These are phyloP conservation scores for Morpho achilles DNA, from an alignment of 2,888 invertebrate species.

Conservation along the genomic window DNA sequence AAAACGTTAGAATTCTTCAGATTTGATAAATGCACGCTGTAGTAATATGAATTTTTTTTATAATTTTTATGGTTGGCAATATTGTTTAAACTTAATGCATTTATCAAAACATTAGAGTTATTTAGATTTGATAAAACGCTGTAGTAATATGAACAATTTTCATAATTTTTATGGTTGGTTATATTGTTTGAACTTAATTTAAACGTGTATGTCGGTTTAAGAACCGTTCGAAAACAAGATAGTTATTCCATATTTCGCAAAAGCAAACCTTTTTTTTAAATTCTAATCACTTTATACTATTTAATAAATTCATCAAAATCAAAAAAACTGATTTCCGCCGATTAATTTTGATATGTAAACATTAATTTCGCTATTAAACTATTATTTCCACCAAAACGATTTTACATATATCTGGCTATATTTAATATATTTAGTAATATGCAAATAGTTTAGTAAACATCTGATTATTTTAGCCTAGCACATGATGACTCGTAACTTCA, in stretches of 20 bases:
- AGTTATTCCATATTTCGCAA: too few species aligned
- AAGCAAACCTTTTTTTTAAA: too few species aligned
- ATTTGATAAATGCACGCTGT: background rate
- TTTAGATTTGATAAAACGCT: background rate
- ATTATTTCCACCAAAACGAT: constrained; percentile 30
- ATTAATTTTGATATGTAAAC: constrained; percentile 5
- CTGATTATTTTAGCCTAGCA: constrained; percentile 56
- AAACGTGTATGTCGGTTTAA: too few species aligned
- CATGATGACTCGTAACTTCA: constrained; percentile 42
- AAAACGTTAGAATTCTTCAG: background rate
- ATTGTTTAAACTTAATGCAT: too few species aligned
- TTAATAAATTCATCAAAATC: constrained; percentile 5
- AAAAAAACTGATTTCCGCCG: background rate
- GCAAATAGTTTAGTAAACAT: constrained; percentile 39
- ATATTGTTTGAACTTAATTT: too few species aligned
- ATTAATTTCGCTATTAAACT: background rate
- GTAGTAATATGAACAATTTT: too few species aligned
- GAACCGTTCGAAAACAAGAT: too few species aligned
- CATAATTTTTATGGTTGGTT: too few species aligned
- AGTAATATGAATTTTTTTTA: too few species aligned
- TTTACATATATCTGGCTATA: constrained; percentile 40
- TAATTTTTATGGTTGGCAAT: too few species aligned
- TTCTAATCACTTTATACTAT: background rate
- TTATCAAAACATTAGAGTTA: background rate
- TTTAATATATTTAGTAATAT: constrained; percentile 58